A percentile compares a stretch with the other conserved stretches of the same genome.
Conservation (phyloP, 2,888 invertebrate species). For the Dynastes grantii region DNA sequence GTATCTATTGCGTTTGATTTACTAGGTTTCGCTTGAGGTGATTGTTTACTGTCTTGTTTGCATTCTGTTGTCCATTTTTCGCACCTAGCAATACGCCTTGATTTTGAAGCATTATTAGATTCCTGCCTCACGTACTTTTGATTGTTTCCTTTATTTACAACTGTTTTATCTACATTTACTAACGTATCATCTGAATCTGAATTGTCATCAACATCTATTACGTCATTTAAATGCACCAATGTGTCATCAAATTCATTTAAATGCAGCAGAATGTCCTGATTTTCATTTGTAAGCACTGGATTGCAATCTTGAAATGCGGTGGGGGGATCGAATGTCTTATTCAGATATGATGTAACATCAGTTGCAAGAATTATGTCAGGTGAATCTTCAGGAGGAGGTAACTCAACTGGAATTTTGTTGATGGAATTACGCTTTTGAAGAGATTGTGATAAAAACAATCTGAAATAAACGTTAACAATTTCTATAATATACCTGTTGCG, state of each 20-base stretch:
- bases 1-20: background rate
- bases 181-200: constrained; percentile 17
- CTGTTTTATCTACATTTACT: background rate
- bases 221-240: constrained; percentile 6
- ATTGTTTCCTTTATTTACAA: background rate
- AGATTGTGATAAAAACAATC: constrained; percentile 36
- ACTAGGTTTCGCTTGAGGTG: background rate
- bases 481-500: too few species aligned
- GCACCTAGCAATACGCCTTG: background rate
- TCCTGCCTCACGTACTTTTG: background rate
- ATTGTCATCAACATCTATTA: background rate
- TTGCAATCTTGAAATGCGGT: constrained; percentile 58
- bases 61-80: background rate
- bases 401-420: constrained; percentile 21
- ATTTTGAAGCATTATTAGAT: background rate
- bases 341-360: constrained; percentile 42
- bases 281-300: background rate
- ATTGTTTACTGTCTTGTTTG: background rate
- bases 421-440: constrained; percentile 26
- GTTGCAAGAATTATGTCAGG: constrained; percentile 44
- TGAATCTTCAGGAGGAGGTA: constrained; percentile 40
- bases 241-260: constrained; percentile 17
- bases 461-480: constrained; percentile 30
- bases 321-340: constrained; percentile 58
- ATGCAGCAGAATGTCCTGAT: background rate